These are phyloP conservation scores for Cebidichthys violaceus DNA, from an alignment of 2,113 vertebrate species.

Conservation along the genomic window DNA sequence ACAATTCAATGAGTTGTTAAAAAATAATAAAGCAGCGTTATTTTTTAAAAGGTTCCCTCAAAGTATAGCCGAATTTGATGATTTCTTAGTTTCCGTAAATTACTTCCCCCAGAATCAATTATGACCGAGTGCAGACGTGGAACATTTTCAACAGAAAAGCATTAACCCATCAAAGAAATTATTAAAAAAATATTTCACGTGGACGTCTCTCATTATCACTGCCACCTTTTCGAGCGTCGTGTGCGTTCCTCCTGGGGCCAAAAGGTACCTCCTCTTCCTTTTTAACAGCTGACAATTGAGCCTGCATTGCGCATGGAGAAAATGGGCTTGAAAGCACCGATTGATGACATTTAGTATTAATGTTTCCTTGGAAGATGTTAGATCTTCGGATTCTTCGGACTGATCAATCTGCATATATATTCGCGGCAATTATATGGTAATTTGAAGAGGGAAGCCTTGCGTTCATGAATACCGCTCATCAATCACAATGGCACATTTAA, in stretches of 20 bases:
- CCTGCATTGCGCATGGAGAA: conserved; percentile 40
- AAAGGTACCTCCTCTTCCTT: conserved; percentile 28
- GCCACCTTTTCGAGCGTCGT: conserved; percentile 14
- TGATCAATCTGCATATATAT: conserved; percentile 77
- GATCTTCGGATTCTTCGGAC: conserved; percentile 47
- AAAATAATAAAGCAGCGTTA: neutral
- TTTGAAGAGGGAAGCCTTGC: conserved; percentile 59
- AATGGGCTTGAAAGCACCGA: conserved; percentile 59
- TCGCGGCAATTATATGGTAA: conserved; percentile 69
- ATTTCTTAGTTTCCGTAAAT: conserved; percentile 5
- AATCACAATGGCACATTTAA: conserved; percentile 70
- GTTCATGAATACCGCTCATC: conserved; percentile 72
- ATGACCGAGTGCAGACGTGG: neutral
- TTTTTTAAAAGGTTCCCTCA: neutral
- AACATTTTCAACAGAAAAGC: conserved; percentile 22
- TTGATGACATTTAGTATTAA: conserved; percentile 63
- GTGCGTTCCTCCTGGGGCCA: conserved; percentile 20
- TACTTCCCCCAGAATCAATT: conserved; percentile 2
- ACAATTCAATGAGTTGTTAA: neutral
- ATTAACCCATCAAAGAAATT: conserved; percentile 45
- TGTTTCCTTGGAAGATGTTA: conserved; percentile 50
- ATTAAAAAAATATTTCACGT: conserved; percentile 32
- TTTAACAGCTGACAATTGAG: conserved; percentile 48
- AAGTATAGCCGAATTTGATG: neutral
- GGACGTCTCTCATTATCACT: conserved; percentile 29